A percentile compares a stretch with the other conserved stretches of the same genome.
Evolutionary conservation across 2,113 vertebrate species (phyloP).

Genomic region (Dipodomys merriami): DNA sequence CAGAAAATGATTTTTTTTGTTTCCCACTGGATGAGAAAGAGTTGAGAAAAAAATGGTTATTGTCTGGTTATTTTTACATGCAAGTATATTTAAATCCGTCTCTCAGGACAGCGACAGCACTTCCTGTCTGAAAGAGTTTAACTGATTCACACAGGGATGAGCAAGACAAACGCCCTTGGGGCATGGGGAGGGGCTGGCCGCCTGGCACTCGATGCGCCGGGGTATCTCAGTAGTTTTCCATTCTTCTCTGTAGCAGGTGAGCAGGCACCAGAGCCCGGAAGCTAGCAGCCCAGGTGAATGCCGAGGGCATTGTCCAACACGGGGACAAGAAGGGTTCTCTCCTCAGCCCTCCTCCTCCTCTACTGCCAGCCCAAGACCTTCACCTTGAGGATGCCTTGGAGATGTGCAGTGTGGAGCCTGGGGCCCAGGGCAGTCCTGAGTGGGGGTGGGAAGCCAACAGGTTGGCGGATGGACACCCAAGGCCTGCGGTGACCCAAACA

Average conservation of each 20-base stretch:
- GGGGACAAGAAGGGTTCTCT: accelerated
- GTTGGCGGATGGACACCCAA: no score
- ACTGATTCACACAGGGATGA: background rate
- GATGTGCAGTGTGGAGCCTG: accelerated
- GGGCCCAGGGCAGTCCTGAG: accelerated
- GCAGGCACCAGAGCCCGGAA: background rate
- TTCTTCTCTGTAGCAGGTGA: accelerated
- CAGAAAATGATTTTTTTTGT: slow-evolving; percentile 55
- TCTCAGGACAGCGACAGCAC: background rate
- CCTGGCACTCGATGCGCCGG: no score
- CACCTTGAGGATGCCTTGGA: accelerated
- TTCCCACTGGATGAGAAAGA: slow-evolving; percentile 35
- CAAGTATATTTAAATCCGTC: background rate
- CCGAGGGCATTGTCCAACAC: background rate
- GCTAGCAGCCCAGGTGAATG: background rate
- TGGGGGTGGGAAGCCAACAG: no score
- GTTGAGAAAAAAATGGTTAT: background rate
- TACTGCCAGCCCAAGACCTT: accelerated
- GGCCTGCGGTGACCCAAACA: background rate
- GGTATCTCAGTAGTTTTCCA: accelerated
- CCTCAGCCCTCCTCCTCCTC: no score
- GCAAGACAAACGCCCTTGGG: background rate
- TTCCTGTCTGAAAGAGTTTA: background rate
- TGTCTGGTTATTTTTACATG: slow-evolving; percentile 58
- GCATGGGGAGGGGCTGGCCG: accelerated